Conservation (phyloP, 1,140 invertebrate genomes). For the Rhynchophorus ferrugineus region DNA sequence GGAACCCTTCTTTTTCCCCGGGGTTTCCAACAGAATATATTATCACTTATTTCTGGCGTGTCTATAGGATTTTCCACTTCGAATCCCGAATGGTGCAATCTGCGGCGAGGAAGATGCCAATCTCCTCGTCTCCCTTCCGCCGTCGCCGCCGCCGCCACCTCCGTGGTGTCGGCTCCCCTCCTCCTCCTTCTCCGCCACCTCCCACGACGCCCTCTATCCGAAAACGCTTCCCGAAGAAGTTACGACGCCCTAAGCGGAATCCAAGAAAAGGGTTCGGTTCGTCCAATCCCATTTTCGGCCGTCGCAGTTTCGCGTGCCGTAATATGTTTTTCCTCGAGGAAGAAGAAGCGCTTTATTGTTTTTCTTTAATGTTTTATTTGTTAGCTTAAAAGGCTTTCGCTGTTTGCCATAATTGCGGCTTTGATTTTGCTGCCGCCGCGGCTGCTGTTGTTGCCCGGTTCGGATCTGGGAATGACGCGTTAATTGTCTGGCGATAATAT, state of each 20-base stretch:
- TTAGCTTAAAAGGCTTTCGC: slow-evolving; percentile 16
- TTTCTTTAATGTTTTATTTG: slow-evolving; percentile 18
- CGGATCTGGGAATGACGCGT: too few relatives aligned
- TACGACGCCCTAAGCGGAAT: slow-evolving; percentile 15
- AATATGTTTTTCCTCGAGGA: slow-evolving; percentile 10
- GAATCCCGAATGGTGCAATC: slow-evolving; percentile 18
- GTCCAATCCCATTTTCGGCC: slow-evolving; percentile 7
- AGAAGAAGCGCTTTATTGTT: slow-evolving; percentile 10
- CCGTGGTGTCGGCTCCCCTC: too few relatives aligned
- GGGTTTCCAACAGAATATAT: slow-evolving; percentile 15
- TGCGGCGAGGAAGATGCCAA: slow-evolving; percentile 18
- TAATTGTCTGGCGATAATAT: too few relatives aligned
- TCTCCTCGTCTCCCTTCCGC: slow-evolving; percentile 1
- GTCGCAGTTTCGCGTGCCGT: background rate
- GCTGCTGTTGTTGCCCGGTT: too few relatives aligned
- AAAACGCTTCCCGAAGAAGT: slow-evolving; percentile 15
- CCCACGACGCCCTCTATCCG: background rate
- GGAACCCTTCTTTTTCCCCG: background rate
- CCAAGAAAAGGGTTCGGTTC: slow-evolving; percentile 16
- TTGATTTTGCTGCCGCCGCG: too few relatives aligned
- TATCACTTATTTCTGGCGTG: slow-evolving; percentile 20
- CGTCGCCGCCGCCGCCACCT: too few relatives aligned
- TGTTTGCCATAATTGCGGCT: slow-evolving; percentile 5
- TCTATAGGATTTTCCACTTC: slow-evolving; percentile 17
- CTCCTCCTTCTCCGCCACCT: too few relatives aligned